These are phyloP conservation scores for Aphidius ervi DNA, from an alignment of 1,140 invertebrate species.

Conservation along the genomic window DNA sequence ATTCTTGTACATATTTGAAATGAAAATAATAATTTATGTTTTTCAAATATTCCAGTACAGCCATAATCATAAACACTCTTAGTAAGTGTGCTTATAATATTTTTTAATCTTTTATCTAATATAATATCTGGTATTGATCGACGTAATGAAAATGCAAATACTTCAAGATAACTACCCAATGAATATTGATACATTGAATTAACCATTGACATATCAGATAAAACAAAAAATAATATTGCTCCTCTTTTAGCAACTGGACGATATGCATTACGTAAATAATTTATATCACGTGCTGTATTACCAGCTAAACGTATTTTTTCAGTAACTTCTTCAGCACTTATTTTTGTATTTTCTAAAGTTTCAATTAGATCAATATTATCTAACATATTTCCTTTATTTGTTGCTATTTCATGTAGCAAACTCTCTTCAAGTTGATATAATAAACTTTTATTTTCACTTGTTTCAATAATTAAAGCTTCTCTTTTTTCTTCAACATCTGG, in stretches of 20 bases:
- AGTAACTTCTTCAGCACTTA: slow-evolving; percentile 73
- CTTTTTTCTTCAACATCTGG: slow-evolving; percentile 83
- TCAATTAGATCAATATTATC: slow-evolving; percentile 82
- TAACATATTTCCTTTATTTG: slow-evolving; percentile 83
- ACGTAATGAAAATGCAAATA: slow-evolving; percentile 74
- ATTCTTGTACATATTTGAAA: slow-evolving; percentile 85
- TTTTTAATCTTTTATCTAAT: slow-evolving; percentile 65
- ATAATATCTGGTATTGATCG: slow-evolving; percentile 74
- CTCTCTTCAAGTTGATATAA: slow-evolving; percentile 79
- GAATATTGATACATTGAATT: slow-evolving; percentile 92
- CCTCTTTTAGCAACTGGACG: slow-evolving; percentile 75
- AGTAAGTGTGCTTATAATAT: slow-evolving; percentile 80
- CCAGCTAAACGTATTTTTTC: slow-evolving; percentile 70
- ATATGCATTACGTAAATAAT: slow-evolving; percentile 77
- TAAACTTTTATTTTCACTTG: slow-evolving; percentile 77
- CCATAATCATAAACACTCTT: slow-evolving; percentile 86
- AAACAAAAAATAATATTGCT: slow-evolving; percentile 83
- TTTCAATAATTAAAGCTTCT: slow-evolving; percentile 78
- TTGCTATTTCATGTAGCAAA: slow-evolving; percentile 74
- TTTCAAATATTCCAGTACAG: slow-evolving; percentile 86
- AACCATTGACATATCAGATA: slow-evolving; percentile 79
- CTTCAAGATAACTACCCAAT: slow-evolving; percentile 70
- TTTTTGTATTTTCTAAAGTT: slow-evolving; percentile 85
- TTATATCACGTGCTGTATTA: slow-evolving; percentile 72
- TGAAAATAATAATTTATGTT: slow-evolving; percentile 84